Base-by-base conservation (phyloP, 2,797 vertebrate species). In the Schizopygopsis pylzovi region DNA sequence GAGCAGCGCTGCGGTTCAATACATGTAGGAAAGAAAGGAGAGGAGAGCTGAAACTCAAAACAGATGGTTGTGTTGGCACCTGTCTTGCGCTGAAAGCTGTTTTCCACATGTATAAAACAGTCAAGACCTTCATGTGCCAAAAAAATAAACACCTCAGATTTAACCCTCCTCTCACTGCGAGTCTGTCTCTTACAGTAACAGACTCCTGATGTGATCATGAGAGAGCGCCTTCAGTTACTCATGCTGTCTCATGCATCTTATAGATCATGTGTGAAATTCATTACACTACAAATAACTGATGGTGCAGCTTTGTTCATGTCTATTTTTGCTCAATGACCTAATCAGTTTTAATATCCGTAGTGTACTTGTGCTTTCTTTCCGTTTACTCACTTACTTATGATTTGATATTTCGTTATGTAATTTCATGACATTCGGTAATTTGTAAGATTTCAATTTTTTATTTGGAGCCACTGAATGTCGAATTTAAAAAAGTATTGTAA, bases 21-120 rank as follows among this genome's bases (percentile, higher is more conserved):
- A 56, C n/a, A 56, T 56, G 71, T 33, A 65, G 63, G 28, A 65
- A 65, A 70, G 67, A 70, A 70, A 41, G 67, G 39, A 70, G 20
- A 43, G 63, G 90, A 92, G 93, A 93, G 93, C 92, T 93, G 91
- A 93, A 94, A 95, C 91, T 92, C 92, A 93, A 95, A 96, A 93
- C 95, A 96, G 95, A 96, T 96, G 95, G 95, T 93, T 84, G 90
- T 93, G 92, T 92, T 96, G 95, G 95, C 95, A 95, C 93, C 94
- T 94, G 94, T 92, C 93, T 94, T 88, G 89, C 91, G 91, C 93
- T 92, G 89, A 95, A 95, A 95, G 94, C 94, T 92, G 91, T 94
- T 95, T 95, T 94, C 93, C 94, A 95, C 94, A 94, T 95, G 95
- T 94, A 94, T 95, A 87, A 91, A 91, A 92, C 86, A 89, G 87